Base-by-base conservation (phyloP, 2,888 invertebrate species). In the Camptogramma bilineatum region DNA sequence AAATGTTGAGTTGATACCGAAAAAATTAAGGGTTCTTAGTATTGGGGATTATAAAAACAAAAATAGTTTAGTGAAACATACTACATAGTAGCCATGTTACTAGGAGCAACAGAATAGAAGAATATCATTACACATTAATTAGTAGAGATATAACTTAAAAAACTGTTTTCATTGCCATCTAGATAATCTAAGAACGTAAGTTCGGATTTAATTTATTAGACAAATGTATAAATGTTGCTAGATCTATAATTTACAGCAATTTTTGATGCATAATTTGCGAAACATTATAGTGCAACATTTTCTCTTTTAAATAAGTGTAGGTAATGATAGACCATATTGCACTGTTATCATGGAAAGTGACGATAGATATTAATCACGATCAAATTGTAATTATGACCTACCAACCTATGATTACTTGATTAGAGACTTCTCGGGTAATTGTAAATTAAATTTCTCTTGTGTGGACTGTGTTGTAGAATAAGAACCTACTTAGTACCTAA, bases 381-480 rank as follows among this genome's bases (percentile, higher is more conserved):
- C 28, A 31, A 58, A 44, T 52, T 50, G 31, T 54, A 52, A 55
- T 62, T 58, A 51, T 39, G 19, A 62, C 16, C 59, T 64, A 64
- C 68, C 34, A 39, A 39, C 34, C 69, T 63, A 54, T 58, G 46
- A 63, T 65, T 56, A 56, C 62, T 52, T 58, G 46, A 63, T 65
- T 56, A 56, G 57, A 59, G 52, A 63, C 54, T 51, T 61, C 59
- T 58, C 42, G 47, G 63, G 60, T 71, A 67, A 44, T 44, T 58
- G 18, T 62, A 61, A 62, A 66, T 65, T 59, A 56, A 52, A 52
- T 68, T 68, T 73, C 61, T 64, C 66, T 67, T 76, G 72, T 78
- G 74, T 76, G 78, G 71, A 77, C 76, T 69, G 79, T 75, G 78
- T 82, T 78, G 69, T 81, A 78, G 66, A 77, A 74, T 66, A 66